phyloP scores from a whole-genome alignment of 1,140 invertebrate genomes.

The Cyrtorhinus lividipennis region DNA sequence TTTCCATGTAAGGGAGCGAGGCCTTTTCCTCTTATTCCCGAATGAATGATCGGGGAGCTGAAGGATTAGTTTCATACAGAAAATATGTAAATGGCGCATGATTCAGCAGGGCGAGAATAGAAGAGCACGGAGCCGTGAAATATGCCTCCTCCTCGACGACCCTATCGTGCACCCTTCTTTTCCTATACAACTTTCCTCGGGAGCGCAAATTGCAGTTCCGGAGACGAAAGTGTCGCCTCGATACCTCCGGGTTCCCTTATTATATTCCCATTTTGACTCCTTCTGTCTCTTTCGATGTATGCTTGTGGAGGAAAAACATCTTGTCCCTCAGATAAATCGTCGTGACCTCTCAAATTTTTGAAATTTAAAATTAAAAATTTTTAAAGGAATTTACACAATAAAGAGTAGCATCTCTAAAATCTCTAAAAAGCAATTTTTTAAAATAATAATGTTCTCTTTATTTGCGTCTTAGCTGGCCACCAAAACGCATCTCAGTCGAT shows the following conservation, averaged over 20 bases:
- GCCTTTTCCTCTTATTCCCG: constrained; percentile 24
- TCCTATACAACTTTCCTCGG: not conserved
- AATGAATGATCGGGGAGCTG: constrained; percentile 1
- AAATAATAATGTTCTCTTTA: no score
- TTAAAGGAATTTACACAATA: no score
- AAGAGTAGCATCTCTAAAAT: no score
- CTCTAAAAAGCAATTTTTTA: no score
- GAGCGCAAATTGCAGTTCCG: constrained; percentile 12
- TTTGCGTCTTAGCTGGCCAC: no score
- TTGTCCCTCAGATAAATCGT: no score
- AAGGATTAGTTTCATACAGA: constrained; percentile 13
- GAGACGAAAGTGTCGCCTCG: not conserved
- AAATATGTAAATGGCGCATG: constrained; percentile 17
- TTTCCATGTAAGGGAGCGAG: constrained; percentile 34
- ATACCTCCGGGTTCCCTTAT: not conserved
- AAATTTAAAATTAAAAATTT: no score
- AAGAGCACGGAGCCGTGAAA: constrained; percentile 14
- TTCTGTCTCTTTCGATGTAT: no score
- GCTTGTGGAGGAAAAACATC: no score
- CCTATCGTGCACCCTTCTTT: not conserved
- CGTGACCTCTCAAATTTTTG: no score
- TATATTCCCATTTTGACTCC: not conserved
- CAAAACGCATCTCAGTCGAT: no score
- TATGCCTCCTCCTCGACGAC: constrained; percentile 1
- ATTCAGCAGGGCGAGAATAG: constrained; percentile 15